A percentile compares a stretch with the other conserved stretches of the same genome.
Conservation (phyloP, 2,888 invertebrate genomes). For the Ophion costatus region DNA sequence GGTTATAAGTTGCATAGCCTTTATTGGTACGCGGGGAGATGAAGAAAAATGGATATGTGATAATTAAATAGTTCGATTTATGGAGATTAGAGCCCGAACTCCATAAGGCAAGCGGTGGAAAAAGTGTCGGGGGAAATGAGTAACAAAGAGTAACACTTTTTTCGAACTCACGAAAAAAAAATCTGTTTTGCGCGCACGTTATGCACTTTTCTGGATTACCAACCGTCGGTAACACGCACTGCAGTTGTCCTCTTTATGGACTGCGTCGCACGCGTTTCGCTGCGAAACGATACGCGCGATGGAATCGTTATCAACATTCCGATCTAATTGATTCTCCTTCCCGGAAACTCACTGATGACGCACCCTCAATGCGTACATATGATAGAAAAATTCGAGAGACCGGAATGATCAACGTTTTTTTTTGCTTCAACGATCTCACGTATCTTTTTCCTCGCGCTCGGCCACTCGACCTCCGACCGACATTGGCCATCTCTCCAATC, state of each 20-base stretch:
- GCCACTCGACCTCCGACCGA: conserved; percentile 71
- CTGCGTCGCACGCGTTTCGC: neutral
- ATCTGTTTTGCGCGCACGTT: neutral
- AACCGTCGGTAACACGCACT: neutral
- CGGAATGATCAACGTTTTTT: neutral
- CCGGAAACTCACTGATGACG: neutral
- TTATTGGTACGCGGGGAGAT: no score
- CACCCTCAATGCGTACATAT: neutral
- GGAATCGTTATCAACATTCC: neutral
- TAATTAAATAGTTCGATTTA: neutral
- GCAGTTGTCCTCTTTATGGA: neutral
- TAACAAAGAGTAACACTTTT: no score
- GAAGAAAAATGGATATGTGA: neutral
- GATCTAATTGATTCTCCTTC: neutral
- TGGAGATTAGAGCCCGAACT: no score
- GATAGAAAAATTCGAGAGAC: neutral
- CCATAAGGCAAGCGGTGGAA: no score
- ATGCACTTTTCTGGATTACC: neutral
- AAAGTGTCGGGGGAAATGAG: no score
- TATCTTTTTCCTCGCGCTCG: conserved; percentile 60
- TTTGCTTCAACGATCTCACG: neutral
- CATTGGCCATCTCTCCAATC: conserved; percentile 69
- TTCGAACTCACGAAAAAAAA: neutral
- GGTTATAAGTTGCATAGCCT: no score
- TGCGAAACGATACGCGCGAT: neutral